Conservation (phyloP, 2,797 vertebrate genomes). For the Hirundo rustica region DNA sequence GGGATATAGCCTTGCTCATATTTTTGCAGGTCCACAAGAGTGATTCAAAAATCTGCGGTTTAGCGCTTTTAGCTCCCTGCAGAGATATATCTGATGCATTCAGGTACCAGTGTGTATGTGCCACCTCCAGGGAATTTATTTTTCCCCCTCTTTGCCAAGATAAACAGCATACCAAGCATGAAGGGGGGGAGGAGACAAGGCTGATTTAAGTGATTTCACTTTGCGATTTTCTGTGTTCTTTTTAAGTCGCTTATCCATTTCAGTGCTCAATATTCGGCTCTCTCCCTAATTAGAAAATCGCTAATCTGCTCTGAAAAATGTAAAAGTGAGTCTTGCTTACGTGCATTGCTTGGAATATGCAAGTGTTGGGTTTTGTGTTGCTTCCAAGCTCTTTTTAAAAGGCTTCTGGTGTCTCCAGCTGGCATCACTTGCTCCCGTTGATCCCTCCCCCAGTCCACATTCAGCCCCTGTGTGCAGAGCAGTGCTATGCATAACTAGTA, state of each 20-base stretch:
- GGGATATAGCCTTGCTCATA: neutral
- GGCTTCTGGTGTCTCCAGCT: slow-evolving; percentile 38
- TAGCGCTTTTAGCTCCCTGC: neutral
- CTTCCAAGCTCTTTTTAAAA: slow-evolving; percentile 45
- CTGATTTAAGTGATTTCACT: slow-evolving; percentile 67
- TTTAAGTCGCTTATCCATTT: slow-evolving; percentile 73
- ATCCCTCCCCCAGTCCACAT: neutral
- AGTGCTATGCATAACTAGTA: neutral
- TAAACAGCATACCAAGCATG: slow-evolving; percentile 56
- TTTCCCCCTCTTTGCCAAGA: slow-evolving; percentile 51
- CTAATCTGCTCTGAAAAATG: slow-evolving; percentile 72
- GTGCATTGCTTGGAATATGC: slow-evolving; percentile 56
- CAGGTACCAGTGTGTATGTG: neutral
- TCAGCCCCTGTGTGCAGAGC: neutral
- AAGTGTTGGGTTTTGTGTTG: slow-evolving; percentile 12
- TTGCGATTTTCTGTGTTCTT: slow-evolving; percentile 64
- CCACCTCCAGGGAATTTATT: slow-evolving; percentile 56
- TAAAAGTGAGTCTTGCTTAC: slow-evolving; percentile 65
- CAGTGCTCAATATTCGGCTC: slow-evolving; percentile 67
- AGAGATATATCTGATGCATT: neutral
- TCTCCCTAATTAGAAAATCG: slow-evolving; percentile 72
- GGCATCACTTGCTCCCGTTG: neutral
- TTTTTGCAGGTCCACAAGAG: neutral
- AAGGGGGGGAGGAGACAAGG: slow-evolving; percentile 33
- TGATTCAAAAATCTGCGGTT: neutral